Percentiles rank a stretch among this genome's conserved stretches.
phyloP scores from a whole-genome alignment of 2,888 invertebrate species.

The Acanthococcus lagerstroemiae region DNA sequence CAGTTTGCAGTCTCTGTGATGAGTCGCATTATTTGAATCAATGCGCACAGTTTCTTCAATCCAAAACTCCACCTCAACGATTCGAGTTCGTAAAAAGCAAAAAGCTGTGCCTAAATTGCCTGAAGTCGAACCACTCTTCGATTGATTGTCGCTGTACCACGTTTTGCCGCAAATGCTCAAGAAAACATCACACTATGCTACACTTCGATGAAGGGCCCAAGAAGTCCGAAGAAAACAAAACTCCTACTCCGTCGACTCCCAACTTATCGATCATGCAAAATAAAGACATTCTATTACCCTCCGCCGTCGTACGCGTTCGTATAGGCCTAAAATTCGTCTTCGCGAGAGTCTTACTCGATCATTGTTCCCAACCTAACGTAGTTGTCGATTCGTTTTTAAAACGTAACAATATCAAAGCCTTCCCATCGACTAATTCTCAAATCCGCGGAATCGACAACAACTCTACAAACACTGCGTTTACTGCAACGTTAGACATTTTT shows the following conservation, averaged over 20 bases:
- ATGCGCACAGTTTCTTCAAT: too few relatives aligned
- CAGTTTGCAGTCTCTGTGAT: too few relatives aligned
- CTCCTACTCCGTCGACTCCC: not conserved
- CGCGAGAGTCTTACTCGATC: not conserved
- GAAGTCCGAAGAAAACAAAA: not conserved
- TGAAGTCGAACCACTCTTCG: not conserved
- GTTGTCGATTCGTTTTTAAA: not conserved
- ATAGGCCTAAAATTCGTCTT: not conserved
- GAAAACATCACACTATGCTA: not conserved
- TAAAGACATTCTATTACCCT: not conserved
- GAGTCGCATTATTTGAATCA: too few relatives aligned
- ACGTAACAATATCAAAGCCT: not conserved
- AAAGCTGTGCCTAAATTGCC: not conserved
- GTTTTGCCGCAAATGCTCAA: not conserved
- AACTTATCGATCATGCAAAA: not conserved
- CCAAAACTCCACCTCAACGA: not conserved
- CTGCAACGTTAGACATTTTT: too few relatives aligned
- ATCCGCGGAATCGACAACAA: not conserved
- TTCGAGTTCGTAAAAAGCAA: not conserved
- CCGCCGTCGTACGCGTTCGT: not conserved
- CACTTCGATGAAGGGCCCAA: not conserved
- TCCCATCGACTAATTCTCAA: not conserved
- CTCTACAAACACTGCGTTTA: too few relatives aligned
- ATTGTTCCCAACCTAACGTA: not conserved
- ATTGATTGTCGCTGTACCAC: not conserved